Evolutionary conservation across 2,888 invertebrate genomes (phyloP), one percentile per base, ranked within the genome.

Genomic region (Thyatira batis): DNA sequence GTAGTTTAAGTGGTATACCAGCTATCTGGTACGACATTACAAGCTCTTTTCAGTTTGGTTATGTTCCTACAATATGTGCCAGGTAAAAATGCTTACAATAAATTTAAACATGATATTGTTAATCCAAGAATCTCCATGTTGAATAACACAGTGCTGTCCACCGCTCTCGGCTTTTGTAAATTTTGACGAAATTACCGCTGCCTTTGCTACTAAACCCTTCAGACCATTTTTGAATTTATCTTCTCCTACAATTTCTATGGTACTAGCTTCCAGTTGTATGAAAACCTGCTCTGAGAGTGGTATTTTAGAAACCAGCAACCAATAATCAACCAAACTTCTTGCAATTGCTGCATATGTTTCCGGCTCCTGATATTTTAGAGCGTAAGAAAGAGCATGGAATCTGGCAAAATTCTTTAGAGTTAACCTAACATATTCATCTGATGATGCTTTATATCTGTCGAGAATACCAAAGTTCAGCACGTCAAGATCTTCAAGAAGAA

Each of bases 91-190:
- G 58, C 72, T 62, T 65, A 69, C 82, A 67, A 73, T 54, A 45
- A 70, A 60, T 55, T 52, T 73, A 49, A 77, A 82, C 66, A 84
- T 65, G n/a, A 84, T 66, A 54, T 84, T 84, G 43, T 82, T 84
- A 0, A 73, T 79, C 83, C 84, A 84, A 20, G 72, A 67, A 53
- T 84, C 84, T 6, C 84, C 84, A 53, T 84, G 84, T 43, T 66
- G 66, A 13, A 84, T 72, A 3, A 82, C 62, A 8, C 71, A 54
- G 56, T 72, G 66, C 56, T 73, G 77, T 4, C 70, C 69, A 0
- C 58, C 58, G 2, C 25, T 23, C 13, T 77, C 69, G 27, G 30
- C 44, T 50, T 56, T 69, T 1, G 52, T 1, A 6, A 69, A 27
- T 60, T 71, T 65, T 2, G 17, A 50, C 0, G 54, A 45, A 9